These are phyloP conservation scores for Ailuropoda melanoleuca DNA, from an alignment of 2,113 vertebrate species.

Conservation along the genomic window DNA sequence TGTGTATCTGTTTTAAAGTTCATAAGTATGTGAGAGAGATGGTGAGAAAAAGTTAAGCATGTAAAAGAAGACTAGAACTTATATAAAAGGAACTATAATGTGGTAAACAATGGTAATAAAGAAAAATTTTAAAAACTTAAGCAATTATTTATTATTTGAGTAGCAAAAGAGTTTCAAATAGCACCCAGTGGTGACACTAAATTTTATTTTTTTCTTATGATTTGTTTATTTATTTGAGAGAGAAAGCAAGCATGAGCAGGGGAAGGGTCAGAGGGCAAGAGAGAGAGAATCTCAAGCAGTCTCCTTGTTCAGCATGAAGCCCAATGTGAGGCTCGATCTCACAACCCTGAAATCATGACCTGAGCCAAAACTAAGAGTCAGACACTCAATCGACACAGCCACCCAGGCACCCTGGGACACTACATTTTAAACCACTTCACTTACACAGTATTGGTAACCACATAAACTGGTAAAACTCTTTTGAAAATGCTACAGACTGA, in stretches of 20 bases:
- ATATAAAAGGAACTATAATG: not conserved
- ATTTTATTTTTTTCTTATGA: no score
- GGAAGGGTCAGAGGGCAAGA: no score
- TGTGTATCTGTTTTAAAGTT: not conserved
- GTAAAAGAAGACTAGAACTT: not conserved
- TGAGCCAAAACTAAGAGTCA: not conserved
- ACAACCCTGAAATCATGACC: not conserved
- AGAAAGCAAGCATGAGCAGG: no score
- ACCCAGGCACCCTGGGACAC: not conserved
- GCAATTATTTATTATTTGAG: not conserved
- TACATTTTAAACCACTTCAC: not conserved
- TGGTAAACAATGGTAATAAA: not conserved
- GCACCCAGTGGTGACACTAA: not conserved
- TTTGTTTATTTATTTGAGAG: no score
- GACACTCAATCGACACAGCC: not conserved
- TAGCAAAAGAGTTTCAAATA: not conserved
- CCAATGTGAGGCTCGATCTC: not conserved
- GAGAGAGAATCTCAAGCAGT: no score
- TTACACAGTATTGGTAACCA: not conserved
- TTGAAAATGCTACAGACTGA: not conserved
- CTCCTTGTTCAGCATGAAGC: no score
- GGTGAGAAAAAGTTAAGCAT: not conserved
- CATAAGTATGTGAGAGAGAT: not conserved
- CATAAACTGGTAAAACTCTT: not conserved
- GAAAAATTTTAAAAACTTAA: not conserved